Percentiles rank a stretch among this genome's conserved stretches.
Evolutionary conservation across 2,113 vertebrate genomes (phyloP).

Genomic region (Oryctolagus cuniculus): mOryCun1.1 NC_091432.1:207492001-207492500

Average conservation of each 20-base stretch:
- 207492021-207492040: neutral
- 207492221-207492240: no score
- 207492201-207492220: no score
- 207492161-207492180: neutral
- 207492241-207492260: no score
- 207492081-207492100: neutral
- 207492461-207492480: neutral
- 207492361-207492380: neutral
- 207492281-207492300: no score
- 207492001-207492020: neutral
- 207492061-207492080: neutral
- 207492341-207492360: neutral
- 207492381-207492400: neutral
- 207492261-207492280: no score
- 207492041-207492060: neutral
- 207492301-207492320: no score
- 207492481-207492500: neutral
- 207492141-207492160: neutral
- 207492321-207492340: no score
- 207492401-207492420: neutral
- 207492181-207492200: neutral
- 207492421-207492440: neutral
- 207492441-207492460: neutral
- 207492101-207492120: neutral
- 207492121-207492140: neutral